Base-by-base conservation (phyloP, 2,113 vertebrate genomes). In the Heloderma charlesbogerti region DNA sequence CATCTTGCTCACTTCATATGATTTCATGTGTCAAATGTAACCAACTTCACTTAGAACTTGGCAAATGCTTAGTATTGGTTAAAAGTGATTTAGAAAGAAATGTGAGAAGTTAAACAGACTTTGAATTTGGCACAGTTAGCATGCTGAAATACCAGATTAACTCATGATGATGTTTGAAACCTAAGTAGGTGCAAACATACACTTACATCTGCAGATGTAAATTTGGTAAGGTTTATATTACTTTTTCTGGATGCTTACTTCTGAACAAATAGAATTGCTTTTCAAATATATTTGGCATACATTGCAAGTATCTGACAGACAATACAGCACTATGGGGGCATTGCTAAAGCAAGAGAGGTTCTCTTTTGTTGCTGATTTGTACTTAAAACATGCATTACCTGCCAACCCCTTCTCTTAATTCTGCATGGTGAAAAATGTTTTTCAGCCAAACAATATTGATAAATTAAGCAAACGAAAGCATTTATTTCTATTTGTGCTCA, bases 91-190 rank as follows among this genome's bases (percentile, higher is more conserved):
- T 4, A 2, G n/a, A 86, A 69, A 80, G 75, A 86, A 71, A 80
- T 90, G 63, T 45, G 60, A 80, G 25, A 90, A 84, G 29, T 71
- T 78, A 78, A 77, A 69, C 79, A 84, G 66, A 89, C 34, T 83
- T 89, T 54, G 34, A 37, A 83, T 74, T 22, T 84, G 45, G 6
- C 72, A 63, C 40, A 87, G 16, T 69, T 12, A 79, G 31, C 2
- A 3, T 82, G 40, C 67, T 89, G 57, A 89, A 91, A 3, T 34
- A 40, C 78, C 48, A 87, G 54, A 60, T 94, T 86, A 9, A 27
- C 66, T 94, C 85, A 66, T 72, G 29, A n/a, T 89, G 88, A 54
- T 88, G 6, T 87, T 43, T 37, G 63, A 90, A 86, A 72, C 37
- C 45, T 25, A 80, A 90, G 48, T 85, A 69, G 60, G 27, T 57